Percentiles rank a stretch among this genome's conserved stretches.
Evolutionary conservation across 2,888 invertebrate genomes (phyloP).

Genomic region (Meiosimyza decipiens): DNA sequence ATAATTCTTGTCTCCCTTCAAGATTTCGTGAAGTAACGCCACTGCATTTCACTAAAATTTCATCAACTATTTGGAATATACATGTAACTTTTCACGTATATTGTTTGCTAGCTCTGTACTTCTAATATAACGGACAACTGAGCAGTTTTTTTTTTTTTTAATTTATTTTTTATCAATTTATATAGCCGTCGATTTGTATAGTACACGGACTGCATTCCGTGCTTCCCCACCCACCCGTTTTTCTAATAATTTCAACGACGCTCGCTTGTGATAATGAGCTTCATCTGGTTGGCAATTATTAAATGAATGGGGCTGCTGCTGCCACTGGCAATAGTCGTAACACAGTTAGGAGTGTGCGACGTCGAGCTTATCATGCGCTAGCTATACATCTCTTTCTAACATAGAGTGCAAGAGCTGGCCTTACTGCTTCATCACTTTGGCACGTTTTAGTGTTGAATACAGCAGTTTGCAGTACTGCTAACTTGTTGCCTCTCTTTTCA

Average conservation of each 20-base stretch:
- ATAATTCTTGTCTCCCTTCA: too few species aligned
- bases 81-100: too few species aligned
- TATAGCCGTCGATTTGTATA: not conserved
- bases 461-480: not conserved
- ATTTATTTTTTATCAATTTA: not conserved
- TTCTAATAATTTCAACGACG: too few species aligned
- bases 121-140: too few species aligned
- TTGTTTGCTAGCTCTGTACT: too few species aligned
- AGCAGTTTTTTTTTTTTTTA: too few species aligned
- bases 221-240: not conserved
- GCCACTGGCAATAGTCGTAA: conserved; percentile 15
- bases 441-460: not conserved
- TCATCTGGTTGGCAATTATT: conserved; percentile 65
- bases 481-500: conserved; percentile 5
- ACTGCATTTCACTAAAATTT: too few species aligned
- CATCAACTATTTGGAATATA: too few species aligned
- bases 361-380: not conserved
- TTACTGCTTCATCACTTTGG: not conserved
- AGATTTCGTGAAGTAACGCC: too few species aligned
- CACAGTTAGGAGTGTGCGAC: not conserved
- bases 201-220: not conserved
- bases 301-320: conserved; percentile 57
- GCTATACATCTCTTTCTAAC: not conserved
- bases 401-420: too few species aligned
- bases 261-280: conserved; percentile 58